Evolutionary conservation across 2,113 vertebrate genomes (phyloP).

Genomic region (Dunckerocampus dactyliophorus): DNA sequence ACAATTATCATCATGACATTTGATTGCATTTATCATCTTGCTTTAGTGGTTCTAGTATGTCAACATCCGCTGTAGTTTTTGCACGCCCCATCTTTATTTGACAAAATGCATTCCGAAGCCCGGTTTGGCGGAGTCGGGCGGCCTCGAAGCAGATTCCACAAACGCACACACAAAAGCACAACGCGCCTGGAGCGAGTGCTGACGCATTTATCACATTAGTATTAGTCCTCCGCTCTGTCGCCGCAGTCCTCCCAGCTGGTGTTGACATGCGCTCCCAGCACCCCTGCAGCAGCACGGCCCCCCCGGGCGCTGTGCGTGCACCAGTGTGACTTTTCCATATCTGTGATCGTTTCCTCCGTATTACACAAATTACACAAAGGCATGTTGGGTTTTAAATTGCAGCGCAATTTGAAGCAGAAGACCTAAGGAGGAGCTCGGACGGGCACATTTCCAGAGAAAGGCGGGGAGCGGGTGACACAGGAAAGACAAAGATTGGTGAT

Average conservation of each 20-base stretch:
- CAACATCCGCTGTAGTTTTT: no score
- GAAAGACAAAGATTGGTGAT: constrained; percentile 75
- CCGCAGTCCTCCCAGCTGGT: constrained; percentile 58
- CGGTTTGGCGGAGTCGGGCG: constrained; percentile 18
- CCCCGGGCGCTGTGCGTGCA: constrained; percentile 41
- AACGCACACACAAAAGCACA: constrained; percentile 37
- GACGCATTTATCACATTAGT: constrained; percentile 78
- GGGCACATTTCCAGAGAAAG: constrained; percentile 22
- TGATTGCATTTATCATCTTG: no score
- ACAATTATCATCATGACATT: no score
- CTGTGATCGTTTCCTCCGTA: constrained; percentile 28
- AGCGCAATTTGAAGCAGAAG: constrained; percentile 2
- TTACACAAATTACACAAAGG: constrained; percentile 6
- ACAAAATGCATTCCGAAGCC: no score
- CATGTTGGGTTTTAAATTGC: not conserved
- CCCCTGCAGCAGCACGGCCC: constrained; percentile 41
- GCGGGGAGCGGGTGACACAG: constrained; percentile 29
- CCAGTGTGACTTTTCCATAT: constrained; percentile 27
- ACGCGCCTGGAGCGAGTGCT: constrained; percentile 60
- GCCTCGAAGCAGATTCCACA: constrained; percentile 30
- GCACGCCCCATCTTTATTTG: no score
- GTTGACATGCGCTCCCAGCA: constrained; percentile 58
- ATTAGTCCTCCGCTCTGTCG: constrained; percentile 71
- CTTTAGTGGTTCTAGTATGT: no score
- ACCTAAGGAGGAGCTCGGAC: constrained; percentile 1